Conservation (phyloP, 2,888 invertebrate genomes). For the Allygus modestus region DNA sequence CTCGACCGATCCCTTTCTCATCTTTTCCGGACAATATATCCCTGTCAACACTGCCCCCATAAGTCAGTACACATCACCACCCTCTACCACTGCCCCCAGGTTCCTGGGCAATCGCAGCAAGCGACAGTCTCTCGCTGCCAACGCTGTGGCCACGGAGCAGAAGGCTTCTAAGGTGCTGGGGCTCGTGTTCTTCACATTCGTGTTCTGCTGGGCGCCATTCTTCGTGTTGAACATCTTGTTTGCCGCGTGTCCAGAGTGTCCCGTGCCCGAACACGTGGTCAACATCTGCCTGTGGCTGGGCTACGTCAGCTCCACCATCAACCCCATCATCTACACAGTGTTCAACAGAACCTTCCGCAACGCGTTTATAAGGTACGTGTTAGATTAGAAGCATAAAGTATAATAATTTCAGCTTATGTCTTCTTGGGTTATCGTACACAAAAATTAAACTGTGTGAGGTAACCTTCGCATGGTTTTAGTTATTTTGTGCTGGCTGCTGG, state of each 20-base stretch:
- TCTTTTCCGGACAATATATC: too few relatives aligned
- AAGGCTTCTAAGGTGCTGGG: conserved; percentile 96
- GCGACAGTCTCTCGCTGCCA: conserved; percentile 81
- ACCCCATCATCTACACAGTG: conserved; percentile 95
- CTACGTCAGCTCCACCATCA: conserved; percentile 94
- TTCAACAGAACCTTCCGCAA: conserved; percentile 94
- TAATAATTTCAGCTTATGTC: too few relatives aligned
- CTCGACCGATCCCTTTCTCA: too few relatives aligned
- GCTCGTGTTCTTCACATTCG: conserved; percentile 94
- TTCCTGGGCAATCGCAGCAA: conserved; percentile 72
- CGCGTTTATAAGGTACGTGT: conserved; percentile 84
- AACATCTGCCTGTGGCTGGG: conserved; percentile 94
- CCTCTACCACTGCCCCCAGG: too few relatives aligned
- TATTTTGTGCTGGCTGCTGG: too few relatives aligned
- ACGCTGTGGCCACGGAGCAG: conserved; percentile 93
- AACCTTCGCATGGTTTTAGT: too few relatives aligned
- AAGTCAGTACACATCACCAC: too few relatives aligned
- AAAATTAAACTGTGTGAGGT: too few relatives aligned
- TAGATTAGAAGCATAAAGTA: too few relatives aligned
- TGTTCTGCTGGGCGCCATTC: conserved; percentile 95
- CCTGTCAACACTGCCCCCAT: too few relatives aligned
- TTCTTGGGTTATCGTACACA: not conserved
- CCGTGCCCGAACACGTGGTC: conserved; percentile 85
- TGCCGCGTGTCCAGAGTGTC: conserved; percentile 89
- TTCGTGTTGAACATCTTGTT: conserved; percentile 92